Conservation (phyloP, 2,797 vertebrate species). For the Centroberyx gerrardi region DNA sequence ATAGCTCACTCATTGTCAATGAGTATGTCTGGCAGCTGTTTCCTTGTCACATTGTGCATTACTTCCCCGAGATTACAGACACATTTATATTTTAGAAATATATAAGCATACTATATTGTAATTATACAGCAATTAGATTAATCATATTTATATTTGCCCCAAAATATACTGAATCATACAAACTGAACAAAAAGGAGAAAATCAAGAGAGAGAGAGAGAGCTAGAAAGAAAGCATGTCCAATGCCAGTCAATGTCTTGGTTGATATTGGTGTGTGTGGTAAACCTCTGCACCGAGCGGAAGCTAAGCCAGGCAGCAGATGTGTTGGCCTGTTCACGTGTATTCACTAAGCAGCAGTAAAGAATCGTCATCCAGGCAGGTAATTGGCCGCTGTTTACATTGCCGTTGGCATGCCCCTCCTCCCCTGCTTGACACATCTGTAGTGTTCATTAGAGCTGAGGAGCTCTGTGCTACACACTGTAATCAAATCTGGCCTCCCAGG, state of each 20-base stretch:
- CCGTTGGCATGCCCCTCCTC: slow-evolving; percentile 66
- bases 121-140: neutral
- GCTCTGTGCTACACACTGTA: slow-evolving; percentile 53
- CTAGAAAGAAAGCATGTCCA: neutral
- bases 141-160: neutral
- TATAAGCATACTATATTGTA: neutral
- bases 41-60: neutral
- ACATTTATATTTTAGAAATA: neutral
- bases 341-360: slow-evolving; percentile 66
- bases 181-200: neutral
- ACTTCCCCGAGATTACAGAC: neutral
- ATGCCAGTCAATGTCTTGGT: slow-evolving; percentile 12
- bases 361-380: slow-evolving; percentile 81
- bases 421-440: slow-evolving; percentile 81
- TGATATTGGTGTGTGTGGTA: slow-evolving; percentile 28
- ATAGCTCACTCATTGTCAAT: neutral
- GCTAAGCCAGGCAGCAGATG: slow-evolving; percentile 57
- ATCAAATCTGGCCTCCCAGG: slow-evolving; percentile 65
- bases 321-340: slow-evolving; percentile 56
- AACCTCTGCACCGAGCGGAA: slow-evolving; percentile 1
- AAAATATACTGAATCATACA: neutral
- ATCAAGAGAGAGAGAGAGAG: neutral
- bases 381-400: slow-evolving; percentile 83
- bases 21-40: neutral
- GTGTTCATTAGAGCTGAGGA: slow-evolving; percentile 78